Conservation (phyloP, 2,888 invertebrate genomes). For the Pterostichus madidus region DNA sequence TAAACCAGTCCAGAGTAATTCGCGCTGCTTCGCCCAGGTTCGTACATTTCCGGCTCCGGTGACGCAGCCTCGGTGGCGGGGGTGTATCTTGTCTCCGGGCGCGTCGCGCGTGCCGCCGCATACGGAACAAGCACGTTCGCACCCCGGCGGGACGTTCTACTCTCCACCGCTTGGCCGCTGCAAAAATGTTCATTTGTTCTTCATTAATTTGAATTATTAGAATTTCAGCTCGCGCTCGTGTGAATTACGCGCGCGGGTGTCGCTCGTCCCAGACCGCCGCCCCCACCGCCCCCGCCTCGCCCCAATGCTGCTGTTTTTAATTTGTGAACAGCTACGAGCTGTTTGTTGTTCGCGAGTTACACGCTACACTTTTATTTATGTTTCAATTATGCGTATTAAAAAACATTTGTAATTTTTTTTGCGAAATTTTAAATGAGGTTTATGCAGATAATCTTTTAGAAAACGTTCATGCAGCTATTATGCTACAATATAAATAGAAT, state of each 20-base stretch:
- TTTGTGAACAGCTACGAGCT: conserved; percentile 59
- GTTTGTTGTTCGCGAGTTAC: conserved; percentile 28
- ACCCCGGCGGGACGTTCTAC: background rate
- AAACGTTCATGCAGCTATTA: background rate
- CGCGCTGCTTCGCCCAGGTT: background rate
- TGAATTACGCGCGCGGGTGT: conserved; percentile 67
- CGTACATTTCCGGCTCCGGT: conserved; percentile 16
- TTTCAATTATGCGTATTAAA: conserved; percentile 64
- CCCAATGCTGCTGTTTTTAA: conserved; percentile 55
- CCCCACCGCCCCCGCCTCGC: background rate
- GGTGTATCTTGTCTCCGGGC: conserved; percentile 61
- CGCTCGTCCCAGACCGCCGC: conserved; percentile 49
- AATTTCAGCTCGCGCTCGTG: conserved; percentile 67
- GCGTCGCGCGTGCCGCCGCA: conserved; percentile 75
- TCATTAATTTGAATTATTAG: conserved; percentile 77
- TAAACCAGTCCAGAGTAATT: too few relatives aligned
- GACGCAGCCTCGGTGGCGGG: background rate
- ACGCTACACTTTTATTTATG: conserved; percentile 57
- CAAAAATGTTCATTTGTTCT: conserved; percentile 78
- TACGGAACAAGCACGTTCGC: conserved; percentile 76
- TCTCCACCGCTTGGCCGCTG: conserved; percentile 71
- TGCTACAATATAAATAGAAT: too few relatives aligned
- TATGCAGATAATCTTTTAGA: background rate
- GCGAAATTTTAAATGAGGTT: conserved; percentile 9
- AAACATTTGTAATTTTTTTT: conserved; percentile 55